Conservation (phyloP, 2,888 invertebrate genomes). For the Tryphoninae sp. region DNA sequence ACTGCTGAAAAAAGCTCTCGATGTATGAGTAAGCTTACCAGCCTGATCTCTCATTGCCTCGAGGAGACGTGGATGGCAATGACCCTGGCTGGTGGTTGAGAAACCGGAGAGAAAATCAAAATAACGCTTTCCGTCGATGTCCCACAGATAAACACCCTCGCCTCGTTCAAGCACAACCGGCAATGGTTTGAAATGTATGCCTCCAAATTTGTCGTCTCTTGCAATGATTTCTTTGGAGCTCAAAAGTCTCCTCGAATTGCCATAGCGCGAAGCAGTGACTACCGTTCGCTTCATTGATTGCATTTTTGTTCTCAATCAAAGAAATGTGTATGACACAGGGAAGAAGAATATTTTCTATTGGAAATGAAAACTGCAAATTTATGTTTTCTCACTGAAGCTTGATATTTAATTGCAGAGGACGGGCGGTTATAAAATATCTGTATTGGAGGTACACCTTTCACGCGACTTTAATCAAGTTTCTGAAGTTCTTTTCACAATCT, state of each 20-base stretch:
- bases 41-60: slow-evolving; percentile 84
- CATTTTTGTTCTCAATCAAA: slow-evolving; percentile 63
- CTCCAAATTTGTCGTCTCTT: slow-evolving; percentile 86
- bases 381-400: not conserved
- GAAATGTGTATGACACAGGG: not conserved
- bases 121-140: slow-evolving; percentile 90
- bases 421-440: not conserved
- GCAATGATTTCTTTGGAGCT: slow-evolving; percentile 80
- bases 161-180: slow-evolving; percentile 87
- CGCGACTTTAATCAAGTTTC: slow-evolving; percentile 50
- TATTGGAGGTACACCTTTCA: slow-evolving; percentile 13
- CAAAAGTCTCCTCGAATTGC: slow-evolving; percentile 63
- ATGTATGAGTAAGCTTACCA: slow-evolving; percentile 86
- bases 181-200: slow-evolving; percentile 88
- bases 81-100: slow-evolving; percentile 91
- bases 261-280: slow-evolving; percentile 39
- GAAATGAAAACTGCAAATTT: not conserved
- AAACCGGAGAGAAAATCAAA: slow-evolving; percentile 91
- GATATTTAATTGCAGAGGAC: too few relatives aligned
- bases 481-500: slow-evolving; percentile 44
- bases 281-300: slow-evolving; percentile 65
- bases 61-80: slow-evolving; percentile 89
- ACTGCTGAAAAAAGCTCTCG: slow-evolving; percentile 89
- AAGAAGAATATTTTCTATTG: not conserved
- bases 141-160: slow-evolving; percentile 90